Base-by-base conservation (phyloP, 2,888 invertebrate species). In the Synergus umbraculus region DNA sequence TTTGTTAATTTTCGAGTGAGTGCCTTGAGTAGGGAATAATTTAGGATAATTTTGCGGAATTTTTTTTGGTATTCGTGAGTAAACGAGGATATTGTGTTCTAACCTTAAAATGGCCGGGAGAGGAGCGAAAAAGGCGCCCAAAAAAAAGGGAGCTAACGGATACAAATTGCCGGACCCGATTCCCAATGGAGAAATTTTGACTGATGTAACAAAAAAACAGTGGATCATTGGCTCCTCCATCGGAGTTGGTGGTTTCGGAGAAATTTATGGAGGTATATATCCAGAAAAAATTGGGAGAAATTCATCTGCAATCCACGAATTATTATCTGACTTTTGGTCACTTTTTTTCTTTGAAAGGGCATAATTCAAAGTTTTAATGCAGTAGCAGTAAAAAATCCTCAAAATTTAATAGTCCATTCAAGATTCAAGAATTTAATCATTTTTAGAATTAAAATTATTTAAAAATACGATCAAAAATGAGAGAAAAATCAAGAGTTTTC, bases 181-280 rank as follows among this genome's bases (percentile, higher is more conserved):
- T 84, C 95, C 96, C 7, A 90, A 92, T 73, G 98, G 98, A 9
- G 96, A 96, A 91, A 92, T 97, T 78, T 93, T 99, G 60, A 94
- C 94, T 60, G 98, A 98, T 92, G 91, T 96, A 49, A 92, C 93
- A 13, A 97, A 97, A 90, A 95, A 95, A 83, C 94, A 95, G 90
- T 99, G 98, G 98, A 95, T 95, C 84, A 94, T 98, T 80, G 98
- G 98, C 0, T 94, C 95, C 15, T 96, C 98, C 0, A 97, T 98
- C 81, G 98, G 98, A 0, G 94, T 95, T 79, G 98, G 98, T 0
- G 98, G 98, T 13, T 98, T 98, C 91, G 98, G 98, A 0, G 97
- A 97, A 91, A 98, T 98, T 87, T 98, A 98, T 92, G 95, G 96
- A 0, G 97, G 97, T 64, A 95, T 95, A 92, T 18, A 58, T 60